Evolutionary conservation across 2,113 vertebrate genomes (phyloP).

Genomic region (Bufo gargarizans): DNA sequence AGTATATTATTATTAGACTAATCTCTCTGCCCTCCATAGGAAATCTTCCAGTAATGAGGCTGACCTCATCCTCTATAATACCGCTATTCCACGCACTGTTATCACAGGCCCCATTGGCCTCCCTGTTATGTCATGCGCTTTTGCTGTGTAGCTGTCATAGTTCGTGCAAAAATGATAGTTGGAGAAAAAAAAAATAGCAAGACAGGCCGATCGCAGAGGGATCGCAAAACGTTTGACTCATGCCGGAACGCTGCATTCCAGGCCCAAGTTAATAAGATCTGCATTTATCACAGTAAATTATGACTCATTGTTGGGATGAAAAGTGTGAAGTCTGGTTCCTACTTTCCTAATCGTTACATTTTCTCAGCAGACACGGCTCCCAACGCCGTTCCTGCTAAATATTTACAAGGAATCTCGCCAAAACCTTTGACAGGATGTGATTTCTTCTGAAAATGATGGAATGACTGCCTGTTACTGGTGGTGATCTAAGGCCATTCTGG

Average conservation of each 20-base stretch:
- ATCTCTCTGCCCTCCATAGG: background rate
- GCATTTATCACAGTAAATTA: constrained; percentile 49
- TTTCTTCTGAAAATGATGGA: constrained; percentile 5
- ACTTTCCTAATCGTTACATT: constrained; percentile 37
- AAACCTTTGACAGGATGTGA: constrained; percentile 7
- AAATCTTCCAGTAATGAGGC: background rate
- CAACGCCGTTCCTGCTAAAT: constrained; percentile 32
- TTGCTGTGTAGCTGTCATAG: background rate
- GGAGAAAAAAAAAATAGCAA: background rate
- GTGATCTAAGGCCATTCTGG: background rate
- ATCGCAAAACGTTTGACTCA: constrained; percentile 44
- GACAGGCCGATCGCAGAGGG: constrained; percentile 9
- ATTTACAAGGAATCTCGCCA: constrained; percentile 20
- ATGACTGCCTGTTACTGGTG: background rate
- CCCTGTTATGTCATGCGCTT: background rate
- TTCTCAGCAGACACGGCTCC: constrained; percentile 1
- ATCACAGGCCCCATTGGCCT: background rate
- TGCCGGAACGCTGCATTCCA: background rate
- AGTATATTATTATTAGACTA: background rate
- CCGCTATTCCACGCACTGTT: background rate
- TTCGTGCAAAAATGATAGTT: constrained; percentile 28
- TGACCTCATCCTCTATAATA: constrained; percentile 21
- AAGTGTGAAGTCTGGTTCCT: constrained; percentile 50
- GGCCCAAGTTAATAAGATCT: constrained; percentile 42
- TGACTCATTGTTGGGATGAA: constrained; percentile 49